Conservation (phyloP, 2,888 invertebrate genomes). For the Eupithecia tripunctaria region DNA sequence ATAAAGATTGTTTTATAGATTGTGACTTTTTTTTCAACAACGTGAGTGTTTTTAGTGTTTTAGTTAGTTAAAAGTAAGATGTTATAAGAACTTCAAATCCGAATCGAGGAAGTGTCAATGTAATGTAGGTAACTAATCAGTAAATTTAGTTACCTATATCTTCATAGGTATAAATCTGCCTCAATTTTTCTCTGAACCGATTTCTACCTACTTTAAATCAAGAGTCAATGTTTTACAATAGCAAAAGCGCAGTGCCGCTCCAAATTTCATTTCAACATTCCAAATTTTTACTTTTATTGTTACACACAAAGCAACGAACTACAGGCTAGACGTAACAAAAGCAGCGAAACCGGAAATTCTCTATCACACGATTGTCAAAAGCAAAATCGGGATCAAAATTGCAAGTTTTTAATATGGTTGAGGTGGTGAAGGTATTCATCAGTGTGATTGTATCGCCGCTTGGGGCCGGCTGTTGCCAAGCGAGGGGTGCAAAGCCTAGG, state of each 20-base stretch:
- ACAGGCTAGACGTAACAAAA: constrained; percentile 34
- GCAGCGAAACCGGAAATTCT: constrained; percentile 26
- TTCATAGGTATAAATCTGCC: no score
- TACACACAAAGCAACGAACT: constrained; percentile 1
- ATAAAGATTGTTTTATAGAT: no score
- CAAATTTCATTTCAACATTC: constrained; percentile 9
- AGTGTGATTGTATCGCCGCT: constrained; percentile 70
- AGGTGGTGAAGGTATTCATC: constrained; percentile 74
- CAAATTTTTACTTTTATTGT: constrained; percentile 15
- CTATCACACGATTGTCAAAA: constrained; percentile 42
- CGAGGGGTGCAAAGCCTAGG: constrained; percentile 56
- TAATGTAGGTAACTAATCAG: background rate
- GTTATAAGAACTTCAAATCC: background rate
- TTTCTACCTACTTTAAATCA: background rate
- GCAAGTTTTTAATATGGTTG: constrained; percentile 39
- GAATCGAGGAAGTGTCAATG: background rate
- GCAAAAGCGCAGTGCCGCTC: background rate
- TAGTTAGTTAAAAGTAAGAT: background rate
- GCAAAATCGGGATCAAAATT: constrained; percentile 41
- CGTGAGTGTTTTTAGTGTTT: no score
- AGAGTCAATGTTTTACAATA: background rate
- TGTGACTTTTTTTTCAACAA: no score
- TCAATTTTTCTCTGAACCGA: background rate
- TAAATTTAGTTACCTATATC: background rate
- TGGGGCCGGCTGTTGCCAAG: constrained; percentile 67